Base-by-base conservation (phyloP, 2,797 vertebrate species). In the Oceanodroma leucorhoa region DNA sequence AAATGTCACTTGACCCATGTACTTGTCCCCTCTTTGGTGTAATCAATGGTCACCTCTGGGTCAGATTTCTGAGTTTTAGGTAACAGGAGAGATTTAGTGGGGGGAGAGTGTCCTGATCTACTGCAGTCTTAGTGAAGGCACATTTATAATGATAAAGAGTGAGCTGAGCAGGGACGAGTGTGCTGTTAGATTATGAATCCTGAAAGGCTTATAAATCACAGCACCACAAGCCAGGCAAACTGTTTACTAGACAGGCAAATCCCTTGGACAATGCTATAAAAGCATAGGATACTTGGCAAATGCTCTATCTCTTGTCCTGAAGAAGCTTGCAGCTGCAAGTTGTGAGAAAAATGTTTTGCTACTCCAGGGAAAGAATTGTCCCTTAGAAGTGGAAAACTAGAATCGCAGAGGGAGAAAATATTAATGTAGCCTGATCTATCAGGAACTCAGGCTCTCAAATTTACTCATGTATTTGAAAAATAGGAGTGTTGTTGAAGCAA, bases 191-290 rank as follows among this genome's bases (percentile, higher is more conserved):
- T 80, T 80, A n/a, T 61, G 34, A 67, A 75, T 87, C 90, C 72
- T 83, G 87, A 90, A 94, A 87, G 48, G 34, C 30, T 89, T 53
- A 73, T 71, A 90, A 96, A 93, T 83, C 43, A 62, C 36, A 70
- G 26, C 60, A 62, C 36, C 20, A 84, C 36, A 75, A 89, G 12
- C 23, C 80, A 82, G 51, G 30, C 26, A 94, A 93, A 70, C 46
- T 24, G 10, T 55, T 77, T 95, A 72, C 71, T 88, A 90, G 83
- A 50, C 48, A 83, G 58, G 48, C 16, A 93, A 90, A 78, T 62
- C n/a, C 24, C 27, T 60, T 76, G 75, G 76, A 82, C n/a, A 72
- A 20, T 20, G n/a, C 32, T 66, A 38, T 73, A 84, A 93, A 88
- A 81, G 6, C n/a, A 30, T 21, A 78, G 1, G 2, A 57, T 64